Evolutionary conservation across 2,797 vertebrate genomes (phyloP).

Genomic region (Morus bassanus): DNA sequence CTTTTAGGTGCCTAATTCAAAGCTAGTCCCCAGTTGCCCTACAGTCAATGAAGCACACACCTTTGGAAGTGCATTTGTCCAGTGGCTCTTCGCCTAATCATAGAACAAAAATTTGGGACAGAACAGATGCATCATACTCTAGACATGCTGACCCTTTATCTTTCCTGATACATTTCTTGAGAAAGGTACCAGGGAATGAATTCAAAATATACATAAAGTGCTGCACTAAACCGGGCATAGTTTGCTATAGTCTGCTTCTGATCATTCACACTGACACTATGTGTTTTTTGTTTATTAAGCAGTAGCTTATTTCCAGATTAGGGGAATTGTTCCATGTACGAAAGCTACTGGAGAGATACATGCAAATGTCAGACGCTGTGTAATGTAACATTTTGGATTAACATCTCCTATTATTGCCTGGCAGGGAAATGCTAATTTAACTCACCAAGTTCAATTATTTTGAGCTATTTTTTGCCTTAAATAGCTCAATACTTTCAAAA

Average conservation of each 20-base stretch:
- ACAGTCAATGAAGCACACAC: background rate
- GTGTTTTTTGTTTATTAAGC: background rate
- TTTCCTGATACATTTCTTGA: background rate
- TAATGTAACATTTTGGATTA: background rate
- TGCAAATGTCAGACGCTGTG: background rate
- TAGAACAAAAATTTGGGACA: background rate
- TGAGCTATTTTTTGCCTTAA: background rate
- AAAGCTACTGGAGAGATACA: background rate
- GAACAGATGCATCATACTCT: background rate
- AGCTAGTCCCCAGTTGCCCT: background rate
- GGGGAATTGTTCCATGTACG: background rate
- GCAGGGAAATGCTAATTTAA: background rate
- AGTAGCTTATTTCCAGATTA: background rate
- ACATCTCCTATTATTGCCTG: background rate
- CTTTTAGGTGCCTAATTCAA: background rate
- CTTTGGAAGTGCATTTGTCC: background rate
- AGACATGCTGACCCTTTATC: background rate
- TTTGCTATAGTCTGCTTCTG: background rate
- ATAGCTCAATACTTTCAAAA: background rate
- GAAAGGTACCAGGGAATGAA: background rate
- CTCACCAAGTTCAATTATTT: background rate
- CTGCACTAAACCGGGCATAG: background rate
- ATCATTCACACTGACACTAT: background rate
- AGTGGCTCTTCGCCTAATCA: background rate
- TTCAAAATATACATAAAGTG: background rate